These are phyloP conservation scores for Peromyscus melanophrys DNA, from an alignment of 2,797 vertebrate species.

Conservation along the genomic window DNA sequence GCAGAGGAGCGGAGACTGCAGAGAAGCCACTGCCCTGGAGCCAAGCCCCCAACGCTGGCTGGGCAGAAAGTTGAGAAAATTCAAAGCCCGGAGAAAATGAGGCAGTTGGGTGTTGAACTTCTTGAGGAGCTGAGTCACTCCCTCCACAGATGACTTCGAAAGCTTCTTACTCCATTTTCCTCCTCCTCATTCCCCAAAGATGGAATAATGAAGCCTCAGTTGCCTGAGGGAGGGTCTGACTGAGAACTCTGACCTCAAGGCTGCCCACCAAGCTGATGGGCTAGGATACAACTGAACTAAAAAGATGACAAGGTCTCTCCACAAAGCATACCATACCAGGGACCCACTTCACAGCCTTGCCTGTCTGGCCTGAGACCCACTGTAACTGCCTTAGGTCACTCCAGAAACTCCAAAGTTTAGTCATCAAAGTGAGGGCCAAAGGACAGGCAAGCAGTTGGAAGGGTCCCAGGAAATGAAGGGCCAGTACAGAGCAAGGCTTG, in stretches of 20 bases:
- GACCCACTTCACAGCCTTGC: background rate
- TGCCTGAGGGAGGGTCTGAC: background rate
- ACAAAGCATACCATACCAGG: background rate
- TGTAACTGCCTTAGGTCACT: background rate
- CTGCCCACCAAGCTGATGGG: background rate
- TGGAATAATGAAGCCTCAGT: background rate
- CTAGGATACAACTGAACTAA: background rate
- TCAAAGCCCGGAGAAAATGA: slow-evolving; percentile 15
- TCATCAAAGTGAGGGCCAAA: slow-evolving; percentile 17
- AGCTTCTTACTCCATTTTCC: slow-evolving; percentile 27
- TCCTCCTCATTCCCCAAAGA: background rate
- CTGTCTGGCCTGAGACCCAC: background rate
- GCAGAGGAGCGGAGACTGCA: background rate
- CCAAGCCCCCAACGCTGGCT: background rate
- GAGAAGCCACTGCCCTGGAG: background rate
- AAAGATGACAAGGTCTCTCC: background rate
- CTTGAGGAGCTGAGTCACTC: background rate
- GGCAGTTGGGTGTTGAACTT: background rate
- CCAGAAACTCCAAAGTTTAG: background rate
- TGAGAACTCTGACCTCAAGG: background rate
- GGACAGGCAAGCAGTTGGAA: background rate
- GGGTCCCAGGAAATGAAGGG: background rate
- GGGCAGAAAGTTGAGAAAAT: background rate
- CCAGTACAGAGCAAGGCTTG: background rate
- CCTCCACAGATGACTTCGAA: background rate